A percentile compares a stretch with the other conserved stretches of the same genome.
phyloP scores from a whole-genome alignment of 2,888 invertebrate species.

The Apomyelois bistriatella region DNA sequence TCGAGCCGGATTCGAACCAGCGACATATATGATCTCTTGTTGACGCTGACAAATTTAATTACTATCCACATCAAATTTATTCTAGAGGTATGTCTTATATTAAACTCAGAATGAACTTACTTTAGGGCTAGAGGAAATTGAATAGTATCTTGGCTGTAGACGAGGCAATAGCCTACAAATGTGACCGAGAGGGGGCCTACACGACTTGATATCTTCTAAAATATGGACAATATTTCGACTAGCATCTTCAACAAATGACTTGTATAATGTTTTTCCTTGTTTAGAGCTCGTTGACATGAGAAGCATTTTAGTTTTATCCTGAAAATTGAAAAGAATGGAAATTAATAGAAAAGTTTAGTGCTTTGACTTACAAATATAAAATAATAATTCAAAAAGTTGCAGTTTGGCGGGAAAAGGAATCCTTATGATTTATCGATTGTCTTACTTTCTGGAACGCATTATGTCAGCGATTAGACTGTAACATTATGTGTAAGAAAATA shows the following conservation, averaged over 20 bases:
- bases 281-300: conserved; percentile 90
- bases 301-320: conserved; percentile 89
- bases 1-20: too few relatives aligned
- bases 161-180: conserved; percentile 97
- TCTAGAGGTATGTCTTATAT: neutral
- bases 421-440: too few relatives aligned
- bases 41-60: too few relatives aligned
- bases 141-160: conserved; percentile 97
- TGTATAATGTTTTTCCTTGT: conserved; percentile 96
- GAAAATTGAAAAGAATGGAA: conserved; percentile 23
- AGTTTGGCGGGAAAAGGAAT: too few relatives aligned
- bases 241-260: conserved; percentile 93
- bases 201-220: conserved; percentile 94
- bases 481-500: neutral
- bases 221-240: conserved; percentile 97
- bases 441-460: too few relatives aligned
- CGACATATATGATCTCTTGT: too few relatives aligned
- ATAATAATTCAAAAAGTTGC: neutral
- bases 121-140: conserved; percentile 99
- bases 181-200: conserved; percentile 96
- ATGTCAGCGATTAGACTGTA: neutral
- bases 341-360: too few relatives aligned
- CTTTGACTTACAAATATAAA: neutral
- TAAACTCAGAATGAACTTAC: conserved; percentile 50
- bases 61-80: too few relatives aligned